Evolutionary conservation across 2,797 vertebrate genomes (phyloP).

Genomic region (Poecile montanus): DNA sequence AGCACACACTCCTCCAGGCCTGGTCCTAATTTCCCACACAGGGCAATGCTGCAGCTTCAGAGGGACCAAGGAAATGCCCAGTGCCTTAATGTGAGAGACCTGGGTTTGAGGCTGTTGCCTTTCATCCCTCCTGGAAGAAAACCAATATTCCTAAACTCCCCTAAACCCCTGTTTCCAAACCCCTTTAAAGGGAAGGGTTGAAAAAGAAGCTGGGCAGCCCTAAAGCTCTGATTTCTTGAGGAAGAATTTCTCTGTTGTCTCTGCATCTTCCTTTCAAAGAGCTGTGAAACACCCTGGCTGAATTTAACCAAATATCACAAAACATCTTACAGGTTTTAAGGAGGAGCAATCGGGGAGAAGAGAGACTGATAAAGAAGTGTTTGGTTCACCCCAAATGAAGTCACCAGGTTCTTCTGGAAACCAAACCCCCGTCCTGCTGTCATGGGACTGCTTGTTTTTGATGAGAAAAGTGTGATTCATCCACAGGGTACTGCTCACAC

Average conservation of each 20-base stretch:
- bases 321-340: neutral
- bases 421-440: neutral
- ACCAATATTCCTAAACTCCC: neutral
- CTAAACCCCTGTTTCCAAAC: neutral
- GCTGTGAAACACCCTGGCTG: neutral
- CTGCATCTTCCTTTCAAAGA: neutral
- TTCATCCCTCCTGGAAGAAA: neutral
- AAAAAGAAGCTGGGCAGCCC: neutral
- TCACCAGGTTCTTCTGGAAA: rapidly evolving
- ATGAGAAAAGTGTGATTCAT: neutral
- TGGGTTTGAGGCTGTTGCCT: neutral
- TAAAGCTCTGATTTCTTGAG: neutral
- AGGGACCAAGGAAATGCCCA: neutral
- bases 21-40: neutral
- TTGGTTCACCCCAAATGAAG: neutral
- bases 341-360: neutral
- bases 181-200: neutral
- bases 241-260: neutral
- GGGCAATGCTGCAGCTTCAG: neutral
- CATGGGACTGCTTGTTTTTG: neutral
- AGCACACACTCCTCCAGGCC: neutral
- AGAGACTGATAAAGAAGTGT: neutral
- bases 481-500: neutral
- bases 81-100: rapidly evolving
- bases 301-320: neutral